phyloP scores from a whole-genome alignment of 2,888 invertebrate genomes.

The Synanthedon tipuliformis region DNA sequence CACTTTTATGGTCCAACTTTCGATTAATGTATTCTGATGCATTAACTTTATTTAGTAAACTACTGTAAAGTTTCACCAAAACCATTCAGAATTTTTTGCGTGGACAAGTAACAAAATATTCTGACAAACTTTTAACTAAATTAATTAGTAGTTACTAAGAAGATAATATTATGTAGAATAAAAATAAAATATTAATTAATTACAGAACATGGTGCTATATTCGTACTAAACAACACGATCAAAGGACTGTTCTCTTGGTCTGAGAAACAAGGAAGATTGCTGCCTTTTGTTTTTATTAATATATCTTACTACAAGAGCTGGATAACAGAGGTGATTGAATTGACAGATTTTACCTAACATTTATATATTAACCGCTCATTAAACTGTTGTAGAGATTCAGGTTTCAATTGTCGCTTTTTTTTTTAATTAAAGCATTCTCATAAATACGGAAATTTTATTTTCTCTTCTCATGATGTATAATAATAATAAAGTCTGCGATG shows the following conservation, averaged over 20 bases:
- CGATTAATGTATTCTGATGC: neutral
- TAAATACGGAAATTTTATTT: no score
- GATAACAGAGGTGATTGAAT: neutral
- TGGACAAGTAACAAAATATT: neutral
- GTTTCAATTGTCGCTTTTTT: no score
- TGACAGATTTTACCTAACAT: neutral
- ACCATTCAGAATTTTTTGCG: neutral
- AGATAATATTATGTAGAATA: neutral
- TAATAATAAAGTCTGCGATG: no score
- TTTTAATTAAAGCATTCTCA: no score
- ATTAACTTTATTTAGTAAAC: neutral
- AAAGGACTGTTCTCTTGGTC: neutral
- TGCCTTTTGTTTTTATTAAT: neutral
- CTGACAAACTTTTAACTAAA: neutral
- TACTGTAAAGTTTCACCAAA: neutral
- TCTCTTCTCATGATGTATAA: no score
- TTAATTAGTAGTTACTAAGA: neutral
- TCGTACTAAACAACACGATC: neutral
- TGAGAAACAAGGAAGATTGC: neutral
- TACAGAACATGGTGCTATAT: neutral
- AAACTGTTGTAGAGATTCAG: no score
- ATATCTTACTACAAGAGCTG: neutral
- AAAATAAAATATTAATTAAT: neutral
- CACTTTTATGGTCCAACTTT: no score
- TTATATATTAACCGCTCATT: neutral